Evolutionary conservation across 2,888 invertebrate species (phyloP).

Genomic region (Choristoneura rosaceana): DNA sequence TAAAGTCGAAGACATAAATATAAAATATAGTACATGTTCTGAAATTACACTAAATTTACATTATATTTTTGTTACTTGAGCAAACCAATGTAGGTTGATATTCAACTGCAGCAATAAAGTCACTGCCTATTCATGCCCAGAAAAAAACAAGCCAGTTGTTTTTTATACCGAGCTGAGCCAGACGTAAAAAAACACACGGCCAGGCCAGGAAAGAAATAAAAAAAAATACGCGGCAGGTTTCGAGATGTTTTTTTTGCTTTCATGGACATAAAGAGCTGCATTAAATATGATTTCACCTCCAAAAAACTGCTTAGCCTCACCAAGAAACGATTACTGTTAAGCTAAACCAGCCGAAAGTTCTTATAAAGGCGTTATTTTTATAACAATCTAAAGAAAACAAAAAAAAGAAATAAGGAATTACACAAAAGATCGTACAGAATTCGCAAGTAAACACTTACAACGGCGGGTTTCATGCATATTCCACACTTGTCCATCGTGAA

Average conservation of each 20-base stretch:
- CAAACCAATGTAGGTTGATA: conserved; percentile 32
- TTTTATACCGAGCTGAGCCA: conserved; percentile 78
- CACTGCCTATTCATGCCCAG: conserved; percentile 45
- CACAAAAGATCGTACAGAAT: conserved; percentile 59
- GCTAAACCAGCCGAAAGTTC: conserved; percentile 46
- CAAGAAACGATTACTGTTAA: conserved; percentile 47
- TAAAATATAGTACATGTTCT: conserved; percentile 14
- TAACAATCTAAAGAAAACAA: conserved; percentile 81
- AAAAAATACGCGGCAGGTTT: conserved; percentile 84
- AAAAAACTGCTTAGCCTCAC: conserved; percentile 41
- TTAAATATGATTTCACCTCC: conserved; percentile 25
- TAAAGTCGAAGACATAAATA: background rate
- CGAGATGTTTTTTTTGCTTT: conserved; percentile 55
- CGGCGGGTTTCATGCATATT: conserved; percentile 77
- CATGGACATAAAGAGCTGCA: conserved; percentile 36
- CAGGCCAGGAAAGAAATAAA: conserved; percentile 66
- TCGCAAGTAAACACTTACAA: conserved; percentile 66
- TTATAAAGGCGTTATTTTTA: conserved; percentile 70
- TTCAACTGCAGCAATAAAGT: conserved; percentile 36
- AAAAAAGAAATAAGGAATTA: conserved; percentile 70
- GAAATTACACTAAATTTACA: background rate
- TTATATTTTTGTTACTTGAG: conserved; percentile 23
- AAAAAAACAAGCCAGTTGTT: conserved; percentile 63
- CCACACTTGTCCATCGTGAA: conserved; percentile 80
- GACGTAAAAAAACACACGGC: conserved; percentile 80